phyloP scores from a whole-genome alignment of 1,140 invertebrate species.

The Nilaparvata lugens region DNA sequence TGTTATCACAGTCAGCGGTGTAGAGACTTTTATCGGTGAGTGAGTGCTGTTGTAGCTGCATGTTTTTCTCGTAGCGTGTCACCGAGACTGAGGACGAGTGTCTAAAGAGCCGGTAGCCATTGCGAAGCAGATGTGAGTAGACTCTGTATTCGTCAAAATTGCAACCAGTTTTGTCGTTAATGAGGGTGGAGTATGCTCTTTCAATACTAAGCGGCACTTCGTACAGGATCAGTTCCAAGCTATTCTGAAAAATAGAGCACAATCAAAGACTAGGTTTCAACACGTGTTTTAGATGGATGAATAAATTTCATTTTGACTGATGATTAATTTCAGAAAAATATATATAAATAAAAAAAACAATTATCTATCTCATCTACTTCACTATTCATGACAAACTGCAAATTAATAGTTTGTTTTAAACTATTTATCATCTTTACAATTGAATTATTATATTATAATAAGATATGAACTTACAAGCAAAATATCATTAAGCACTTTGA shows the following conservation, averaged over 20 bases:
- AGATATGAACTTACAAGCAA: too few species aligned
- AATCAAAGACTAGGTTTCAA: not conserved
- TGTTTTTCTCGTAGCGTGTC: slow-evolving; percentile 25
- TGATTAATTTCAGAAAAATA: not conserved
- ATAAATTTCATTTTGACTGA: not conserved
- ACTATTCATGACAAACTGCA: too few species aligned
- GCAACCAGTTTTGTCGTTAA: slow-evolving; percentile 38
- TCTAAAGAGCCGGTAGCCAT: slow-evolving; percentile 39
- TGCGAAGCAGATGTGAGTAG: slow-evolving; percentile 46
- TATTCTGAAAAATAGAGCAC: slow-evolving; percentile 40
- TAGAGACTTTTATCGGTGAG: not conserved
- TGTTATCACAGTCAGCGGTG: not conserved
- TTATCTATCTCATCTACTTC: too few species aligned
- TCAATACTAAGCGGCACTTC: slow-evolving; percentile 47
- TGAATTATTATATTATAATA: too few species aligned
- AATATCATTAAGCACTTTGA: too few species aligned
- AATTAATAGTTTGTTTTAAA: too few species aligned
- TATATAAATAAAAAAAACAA: too few species aligned
- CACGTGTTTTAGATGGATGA: not conserved
- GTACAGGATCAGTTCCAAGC: slow-evolving; percentile 43
- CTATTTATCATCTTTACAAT: too few species aligned
- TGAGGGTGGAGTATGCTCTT: slow-evolving; percentile 47
- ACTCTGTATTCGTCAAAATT: slow-evolving; percentile 48
- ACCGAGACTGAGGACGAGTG: slow-evolving; percentile 24
- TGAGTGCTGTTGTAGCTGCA: slow-evolving; percentile 10